Percentiles rank a stretch among this genome's conserved stretches.
phyloP scores from a whole-genome alignment of 2,797 vertebrate genomes.

The Schizopygopsis pylzovi region DNA sequence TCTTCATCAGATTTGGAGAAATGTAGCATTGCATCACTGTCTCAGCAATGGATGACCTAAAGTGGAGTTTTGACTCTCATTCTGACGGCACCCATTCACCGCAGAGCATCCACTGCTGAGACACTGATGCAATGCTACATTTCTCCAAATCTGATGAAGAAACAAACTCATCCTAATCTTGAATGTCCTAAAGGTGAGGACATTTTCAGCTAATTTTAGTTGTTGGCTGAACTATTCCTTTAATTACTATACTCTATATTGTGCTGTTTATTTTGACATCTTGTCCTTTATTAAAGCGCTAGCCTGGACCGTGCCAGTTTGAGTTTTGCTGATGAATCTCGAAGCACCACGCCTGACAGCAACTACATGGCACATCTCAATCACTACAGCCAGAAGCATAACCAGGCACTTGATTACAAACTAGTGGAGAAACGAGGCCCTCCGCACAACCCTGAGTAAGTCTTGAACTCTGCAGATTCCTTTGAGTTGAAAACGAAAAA shows the following conservation, averaged over 20 bases:
- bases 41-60: too few relatives aligned
- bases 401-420: neutral
- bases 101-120: too few relatives aligned
- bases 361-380: conserved; percentile 72
- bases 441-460: conserved; percentile 72
- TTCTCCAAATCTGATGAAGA: neutral
- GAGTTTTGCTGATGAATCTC: conserved; percentile 14
- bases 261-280: neutral
- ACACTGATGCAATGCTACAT: neutral
- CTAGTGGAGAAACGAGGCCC: conserved; percentile 62
- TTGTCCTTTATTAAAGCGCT: conserved; percentile 45
- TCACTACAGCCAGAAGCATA: conserved; percentile 68
- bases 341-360: neutral
- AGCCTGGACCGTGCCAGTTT: neutral
- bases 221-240: too few relatives aligned
- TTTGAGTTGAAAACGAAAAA: neutral
- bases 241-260: too few relatives aligned
- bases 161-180: too few relatives aligned
- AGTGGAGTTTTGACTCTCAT: neutral
- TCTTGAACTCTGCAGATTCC: neutral
- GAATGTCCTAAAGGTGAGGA: too few relatives aligned
- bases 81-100: neutral
- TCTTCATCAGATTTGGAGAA: too few relatives aligned
- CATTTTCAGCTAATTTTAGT: too few relatives aligned
- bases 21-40: too few relatives aligned